Evolutionary conservation across 2,888 invertebrate species (phyloP).

Genomic region (Drosophila ezoana): DNA sequence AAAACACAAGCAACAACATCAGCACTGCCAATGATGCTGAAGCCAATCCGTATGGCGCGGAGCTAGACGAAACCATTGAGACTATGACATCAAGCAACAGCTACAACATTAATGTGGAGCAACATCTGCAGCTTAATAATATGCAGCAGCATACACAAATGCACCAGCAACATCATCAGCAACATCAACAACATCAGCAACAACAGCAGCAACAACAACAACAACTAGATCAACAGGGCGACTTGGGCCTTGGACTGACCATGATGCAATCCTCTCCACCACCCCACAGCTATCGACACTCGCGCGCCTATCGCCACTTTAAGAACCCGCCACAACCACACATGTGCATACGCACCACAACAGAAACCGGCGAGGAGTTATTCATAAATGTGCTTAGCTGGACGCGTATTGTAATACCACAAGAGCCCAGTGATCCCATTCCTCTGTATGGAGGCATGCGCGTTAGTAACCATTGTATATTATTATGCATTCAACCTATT

Average conservation of each 20-base stretch:
- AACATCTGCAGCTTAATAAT: slow-evolving; percentile 44
- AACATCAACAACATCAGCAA: slow-evolving; percentile 38
- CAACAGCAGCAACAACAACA: slow-evolving; percentile 45
- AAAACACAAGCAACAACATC: slow-evolving; percentile 40
- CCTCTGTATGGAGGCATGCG: slow-evolving; percentile 91
- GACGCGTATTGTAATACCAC: slow-evolving; percentile 90
- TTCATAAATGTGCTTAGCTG: slow-evolving; percentile 90
- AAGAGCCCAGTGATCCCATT: slow-evolving; percentile 88
- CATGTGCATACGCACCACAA: slow-evolving; percentile 89
- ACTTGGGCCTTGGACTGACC: slow-evolving; percentile 62
- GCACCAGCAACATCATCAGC: slow-evolving; percentile 21
- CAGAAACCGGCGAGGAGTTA: slow-evolving; percentile 86
- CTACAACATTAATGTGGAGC: slow-evolving; percentile 50
- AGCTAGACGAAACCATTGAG: slow-evolving; percentile 49
- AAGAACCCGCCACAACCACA: slow-evolving; percentile 91
- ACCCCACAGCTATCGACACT: slow-evolving; percentile 87
- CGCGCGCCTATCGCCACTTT: slow-evolving; percentile 88
- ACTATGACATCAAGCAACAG: slow-evolving; percentile 42
- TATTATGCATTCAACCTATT: no score
- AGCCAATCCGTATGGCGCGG: slow-evolving; percentile 28
- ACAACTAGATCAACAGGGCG: slow-evolving; percentile 55
- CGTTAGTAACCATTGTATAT: slow-evolving; percentile 81
- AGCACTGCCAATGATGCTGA: slow-evolving; percentile 59
- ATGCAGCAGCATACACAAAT: slow-evolving; percentile 31
- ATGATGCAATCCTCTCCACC: slow-evolving; percentile 85